Percentiles rank a stretch among this genome's conserved stretches.
Evolutionary conservation across 2,113 vertebrate genomes (phyloP).

Genomic region (Centropus bengalensis): DNA sequence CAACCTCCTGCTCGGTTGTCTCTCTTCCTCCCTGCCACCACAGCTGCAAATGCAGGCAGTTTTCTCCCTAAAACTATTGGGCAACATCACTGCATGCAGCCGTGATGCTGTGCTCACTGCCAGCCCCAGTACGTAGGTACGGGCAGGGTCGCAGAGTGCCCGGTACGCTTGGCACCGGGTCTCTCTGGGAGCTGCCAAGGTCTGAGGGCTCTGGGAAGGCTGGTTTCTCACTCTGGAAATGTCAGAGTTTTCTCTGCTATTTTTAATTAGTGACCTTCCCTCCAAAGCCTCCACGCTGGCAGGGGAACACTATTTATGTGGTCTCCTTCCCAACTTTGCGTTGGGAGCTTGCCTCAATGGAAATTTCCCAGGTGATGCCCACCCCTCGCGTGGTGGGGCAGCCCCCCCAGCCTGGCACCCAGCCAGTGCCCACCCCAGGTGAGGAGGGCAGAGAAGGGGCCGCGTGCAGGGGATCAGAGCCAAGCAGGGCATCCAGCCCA

Average conservation of each 20-base stretch:
- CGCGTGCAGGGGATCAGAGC: accelerated
- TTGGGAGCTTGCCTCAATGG: slow-evolving; percentile 11
- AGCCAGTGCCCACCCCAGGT: accelerated
- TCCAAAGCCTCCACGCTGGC: not conserved
- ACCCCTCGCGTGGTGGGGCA: not conserved
- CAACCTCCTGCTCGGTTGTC: accelerated
- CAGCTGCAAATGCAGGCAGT: accelerated
- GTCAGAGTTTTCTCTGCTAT: slow-evolving; percentile 52
- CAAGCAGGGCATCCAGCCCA: accelerated
- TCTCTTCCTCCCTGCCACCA: not conserved
- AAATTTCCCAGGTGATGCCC: not conserved
- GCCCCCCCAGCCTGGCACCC: not conserved
- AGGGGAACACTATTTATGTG: slow-evolving; percentile 16
- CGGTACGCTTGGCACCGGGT: accelerated
- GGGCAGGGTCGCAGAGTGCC: not conserved
- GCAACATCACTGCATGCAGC: accelerated
- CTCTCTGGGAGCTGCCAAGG: not conserved
- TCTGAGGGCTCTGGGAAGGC: not conserved
- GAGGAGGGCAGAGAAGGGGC: not conserved
- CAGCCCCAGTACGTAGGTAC: accelerated
- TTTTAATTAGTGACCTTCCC: slow-evolving; percentile 65
- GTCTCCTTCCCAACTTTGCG: slow-evolving; percentile 23
- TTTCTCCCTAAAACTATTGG: not conserved
- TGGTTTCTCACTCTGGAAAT: not conserved
- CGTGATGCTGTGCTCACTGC: accelerated